Evolutionary conservation across 2,797 vertebrate genomes (phyloP), one percentile per base, ranked within the genome.

Genomic region (Sciurus carolinensis): DNA sequence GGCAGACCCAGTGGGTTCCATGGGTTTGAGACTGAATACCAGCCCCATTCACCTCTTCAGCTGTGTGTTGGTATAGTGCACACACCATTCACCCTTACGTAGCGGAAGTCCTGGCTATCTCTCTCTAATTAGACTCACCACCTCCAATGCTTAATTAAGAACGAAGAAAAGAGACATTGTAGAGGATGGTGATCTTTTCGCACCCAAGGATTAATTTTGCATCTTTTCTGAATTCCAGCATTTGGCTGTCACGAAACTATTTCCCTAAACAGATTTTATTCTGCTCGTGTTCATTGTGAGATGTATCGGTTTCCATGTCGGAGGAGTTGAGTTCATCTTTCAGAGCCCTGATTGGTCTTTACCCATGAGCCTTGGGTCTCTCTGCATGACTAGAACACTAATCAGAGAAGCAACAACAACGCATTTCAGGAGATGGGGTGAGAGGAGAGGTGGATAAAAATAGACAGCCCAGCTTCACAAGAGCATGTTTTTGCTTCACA

Each of bases 391-490:
- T 59, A 39, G 90, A 96, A 87, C 93, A 44, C 93, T 95, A 91
- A 96, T 97, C 93, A 97, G 92, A 94, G 62, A 86, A 95, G 82
- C 47, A 81, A 50, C 59, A 91, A 26, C 92, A 83, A 30, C 79
- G 44, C 87, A 36, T 90, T 87, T 95, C 90, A 73, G 79, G 72
- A 59, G 36, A 66, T 47, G 84, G 72, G 62, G 71, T 54, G 42
- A 91, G 85, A 93, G 87, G 85, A 81, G 84, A 71, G 93, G 30
- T 24, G 87, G 95, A 69, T 97, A 95, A 97, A 97, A 96, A 95
- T 89, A 96, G 97, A 77, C 88, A 97, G 26, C 87, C 95, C 71
- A 14, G 84, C 90, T 95, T 96, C 89, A 47, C 67, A 91, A 73
- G 91, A 93, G 90, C 90, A 72, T 83, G 75, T 77, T 26, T 50